phyloP scores from a whole-genome alignment of 1,140 invertebrate genomes.

The Brachionus sp. region DNA sequence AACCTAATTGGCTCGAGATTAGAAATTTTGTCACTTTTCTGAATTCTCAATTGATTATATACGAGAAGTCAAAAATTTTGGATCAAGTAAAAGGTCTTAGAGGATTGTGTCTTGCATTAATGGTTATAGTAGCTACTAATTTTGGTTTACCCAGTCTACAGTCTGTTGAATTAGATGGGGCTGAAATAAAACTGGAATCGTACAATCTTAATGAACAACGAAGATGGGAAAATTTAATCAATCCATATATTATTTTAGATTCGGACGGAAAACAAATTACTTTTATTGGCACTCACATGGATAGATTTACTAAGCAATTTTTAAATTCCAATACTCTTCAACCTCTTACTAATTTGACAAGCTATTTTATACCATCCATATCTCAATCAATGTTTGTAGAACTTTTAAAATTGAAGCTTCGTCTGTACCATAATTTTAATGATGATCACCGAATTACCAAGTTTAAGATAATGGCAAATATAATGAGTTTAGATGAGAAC shows the following conservation, averaged over 20 bases:
- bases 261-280: background rate
- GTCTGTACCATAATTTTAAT: constrained; percentile 23
- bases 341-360: constrained; percentile 7
- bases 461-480: background rate
- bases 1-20: constrained; percentile 56
- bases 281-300: constrained; percentile 24
- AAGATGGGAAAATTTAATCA: constrained; percentile 32
- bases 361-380: background rate
- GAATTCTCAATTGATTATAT: constrained; percentile 53
- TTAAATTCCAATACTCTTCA: background rate
- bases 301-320: background rate
- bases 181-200: background rate
- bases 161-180: background rate
- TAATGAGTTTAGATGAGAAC: background rate
- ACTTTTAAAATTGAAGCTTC: background rate
- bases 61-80: constrained; percentile 50
- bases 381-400: background rate
- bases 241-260: constrained; percentile 26
- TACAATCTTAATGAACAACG: background rate
- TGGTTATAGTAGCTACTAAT: constrained; percentile 1
- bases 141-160: constrained; percentile 18
- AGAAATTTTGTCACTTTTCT: constrained; percentile 56
- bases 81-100: background rate
- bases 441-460: background rate
- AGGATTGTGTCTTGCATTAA: background rate